These are phyloP conservation scores for Corythucha ciliata DNA, from an alignment of 2,888 invertebrate genomes.

Conservation along the genomic window DNA sequence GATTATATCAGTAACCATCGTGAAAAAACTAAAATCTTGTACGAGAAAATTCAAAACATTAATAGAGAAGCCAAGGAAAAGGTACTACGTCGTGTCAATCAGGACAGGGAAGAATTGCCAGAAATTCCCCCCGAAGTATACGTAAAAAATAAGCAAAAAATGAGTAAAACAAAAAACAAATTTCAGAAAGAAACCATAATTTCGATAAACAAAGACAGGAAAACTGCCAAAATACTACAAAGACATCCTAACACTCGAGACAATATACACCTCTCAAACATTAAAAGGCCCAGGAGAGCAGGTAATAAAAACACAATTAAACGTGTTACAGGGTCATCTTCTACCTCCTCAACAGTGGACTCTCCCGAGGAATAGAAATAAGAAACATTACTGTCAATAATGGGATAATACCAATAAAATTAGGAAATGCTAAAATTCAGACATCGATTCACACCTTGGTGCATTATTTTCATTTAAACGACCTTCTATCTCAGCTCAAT, in stretches of 20 bases:
- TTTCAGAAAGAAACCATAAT: slow-evolving; percentile 2
- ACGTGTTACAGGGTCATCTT: too few species aligned
- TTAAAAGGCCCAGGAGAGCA: slow-evolving; percentile 10
- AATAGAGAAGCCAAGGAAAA: not conserved
- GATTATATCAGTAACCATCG: slow-evolving; percentile 4
- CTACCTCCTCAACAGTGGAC: too few species aligned
- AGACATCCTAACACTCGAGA: slow-evolving; percentile 10
- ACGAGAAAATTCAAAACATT: not conserved
- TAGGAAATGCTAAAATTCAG: too few species aligned
- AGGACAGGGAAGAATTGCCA: slow-evolving; percentile 3
- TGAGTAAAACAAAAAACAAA: slow-evolving; percentile 2
- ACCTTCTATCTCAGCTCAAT: too few species aligned
- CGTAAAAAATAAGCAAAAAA: slow-evolving; percentile 9
- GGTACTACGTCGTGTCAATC: not conserved
- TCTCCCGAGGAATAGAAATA: too few species aligned
- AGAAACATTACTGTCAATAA: too few species aligned
- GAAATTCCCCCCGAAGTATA: not conserved
- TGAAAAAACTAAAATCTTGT: slow-evolving; percentile 2
- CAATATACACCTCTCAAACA: slow-evolving; percentile 6
- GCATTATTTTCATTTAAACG: too few species aligned
- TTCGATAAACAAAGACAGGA: not conserved
- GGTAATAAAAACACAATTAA: too few species aligned
- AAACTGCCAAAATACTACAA: slow-evolving; percentile 1
- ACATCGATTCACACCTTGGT: too few species aligned
- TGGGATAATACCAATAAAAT: too few species aligned